Evolutionary conservation across 2,888 invertebrate genomes (phyloP), one percentile per base, ranked within the genome.

Genomic region (Arctia plantaginis): DNA sequence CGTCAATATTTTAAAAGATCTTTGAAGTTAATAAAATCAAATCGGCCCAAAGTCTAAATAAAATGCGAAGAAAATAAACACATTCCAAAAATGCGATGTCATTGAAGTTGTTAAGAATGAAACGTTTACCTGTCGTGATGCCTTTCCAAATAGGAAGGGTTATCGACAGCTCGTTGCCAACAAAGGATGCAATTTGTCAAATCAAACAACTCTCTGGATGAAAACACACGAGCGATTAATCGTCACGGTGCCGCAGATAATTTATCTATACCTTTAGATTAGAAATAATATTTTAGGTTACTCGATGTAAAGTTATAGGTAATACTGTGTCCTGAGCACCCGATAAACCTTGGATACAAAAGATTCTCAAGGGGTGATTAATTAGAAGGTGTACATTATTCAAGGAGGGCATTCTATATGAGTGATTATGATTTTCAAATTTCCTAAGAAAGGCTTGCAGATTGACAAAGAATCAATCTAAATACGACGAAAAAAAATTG

Each of bases 111-210:
- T 79, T 85, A 82, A 87, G 87, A 90, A 90, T 83, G 86, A 89
- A 91, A 83, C 92, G 90, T 90, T 93, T 91, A 92, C 88, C 87
- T 82, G 89, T 84, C 87, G 35, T 73, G 71, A 35, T 82, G 87
- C 83, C 86, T 88, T 89, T 91, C 88, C 91, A 93, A 92, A 92
- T 92, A 93, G 90, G 85, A 83, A 78, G 89, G 92, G 92, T 92
- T 91, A 92, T 92, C 91, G 92, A 90, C 91, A 89, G 91, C 87
- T 91, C 82, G 85, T 82, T 82, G 86, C 85, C 91, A 84, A 93
- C 93, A 93, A 93, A 92, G 88, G 92, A 92, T 92, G 93, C 93
- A 93, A 94, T 93, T 93, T 93, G 92, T 93, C 93, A 92, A 92
- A 92, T 93, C 93, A 93, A 94, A 94, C 90, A 93, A 85, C 81